Conservation (phyloP, 2,888 invertebrate genomes). For the Caenorhabditis uteleia region DNA sequence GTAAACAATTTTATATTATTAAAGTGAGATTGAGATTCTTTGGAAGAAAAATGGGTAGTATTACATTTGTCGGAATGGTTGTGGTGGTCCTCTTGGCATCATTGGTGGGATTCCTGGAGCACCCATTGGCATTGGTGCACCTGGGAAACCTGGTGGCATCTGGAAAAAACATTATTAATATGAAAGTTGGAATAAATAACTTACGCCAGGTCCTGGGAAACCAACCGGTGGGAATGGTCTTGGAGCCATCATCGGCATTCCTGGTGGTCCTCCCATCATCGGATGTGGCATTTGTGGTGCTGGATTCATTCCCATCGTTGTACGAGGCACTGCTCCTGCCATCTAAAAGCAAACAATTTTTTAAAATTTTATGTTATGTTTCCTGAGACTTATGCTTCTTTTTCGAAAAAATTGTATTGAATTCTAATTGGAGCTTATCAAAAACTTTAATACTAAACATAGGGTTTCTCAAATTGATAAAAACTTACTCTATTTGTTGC, state of each 20-base stretch:
- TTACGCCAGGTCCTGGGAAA: conserved; percentile 35
- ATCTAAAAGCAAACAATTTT: conserved; percentile 20
- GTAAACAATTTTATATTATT: background rate
- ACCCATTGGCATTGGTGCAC: conserved; percentile 29
- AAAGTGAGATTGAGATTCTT: conserved; percentile 20
- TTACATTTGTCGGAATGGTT: conserved; percentile 32
- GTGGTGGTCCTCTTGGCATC: conserved; percentile 24
- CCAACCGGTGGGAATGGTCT: conserved; percentile 32
- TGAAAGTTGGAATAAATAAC: conserved; percentile 9
- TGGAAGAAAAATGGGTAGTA: background rate
- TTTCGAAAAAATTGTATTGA: background rate
- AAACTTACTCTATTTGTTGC: conserved; percentile 37
- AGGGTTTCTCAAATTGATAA: background rate
- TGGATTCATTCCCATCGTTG: conserved; percentile 39
- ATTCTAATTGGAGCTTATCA: too few relatives aligned
- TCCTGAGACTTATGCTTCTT: background rate
- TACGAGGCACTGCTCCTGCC: conserved; percentile 40
- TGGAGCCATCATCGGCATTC: conserved; percentile 26
- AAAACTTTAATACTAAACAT: background rate
- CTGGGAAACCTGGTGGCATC: conserved; percentile 24
- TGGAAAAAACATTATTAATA: conserved; percentile 2
- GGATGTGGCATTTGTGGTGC: conserved; percentile 25
- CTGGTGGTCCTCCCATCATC: conserved; percentile 38
- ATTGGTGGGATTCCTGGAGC: conserved; percentile 36
- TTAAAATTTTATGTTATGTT: background rate